Evolutionary conservation across 1,140 invertebrate genomes (phyloP).

Genomic region (Araneus ventricosus): DNA sequence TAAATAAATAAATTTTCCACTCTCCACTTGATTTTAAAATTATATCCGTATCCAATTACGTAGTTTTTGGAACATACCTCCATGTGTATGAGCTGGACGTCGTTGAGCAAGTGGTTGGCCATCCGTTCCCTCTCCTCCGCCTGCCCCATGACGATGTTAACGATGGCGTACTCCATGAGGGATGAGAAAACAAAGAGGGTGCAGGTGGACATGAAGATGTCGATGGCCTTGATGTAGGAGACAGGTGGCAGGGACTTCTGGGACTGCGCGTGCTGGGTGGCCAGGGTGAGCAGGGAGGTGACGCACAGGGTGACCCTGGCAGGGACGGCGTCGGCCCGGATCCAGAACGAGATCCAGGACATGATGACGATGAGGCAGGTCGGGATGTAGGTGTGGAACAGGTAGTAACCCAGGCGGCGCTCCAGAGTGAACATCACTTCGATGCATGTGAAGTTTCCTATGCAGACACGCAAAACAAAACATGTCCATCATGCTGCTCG

Average conservation of each 20-base stretch:
- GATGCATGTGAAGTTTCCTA: slow-evolving; percentile 93
- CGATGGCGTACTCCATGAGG: slow-evolving; percentile 91
- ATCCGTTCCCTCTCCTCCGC: slow-evolving; percentile 26
- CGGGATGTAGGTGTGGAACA: slow-evolving; percentile 92
- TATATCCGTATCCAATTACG: too few species aligned
- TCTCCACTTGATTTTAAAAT: too few species aligned
- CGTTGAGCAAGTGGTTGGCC: slow-evolving; percentile 4
- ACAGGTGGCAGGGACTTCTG: slow-evolving; percentile 91
- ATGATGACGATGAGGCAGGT: slow-evolving; percentile 80
- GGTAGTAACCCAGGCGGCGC: slow-evolving; percentile 90
- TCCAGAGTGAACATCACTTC: slow-evolving; percentile 92
- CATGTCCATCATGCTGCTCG: too few species aligned
- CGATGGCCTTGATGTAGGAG: slow-evolving; percentile 88
- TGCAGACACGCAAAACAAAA: neutral
- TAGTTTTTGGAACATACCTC: neutral
- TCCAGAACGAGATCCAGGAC: slow-evolving; percentile 80
- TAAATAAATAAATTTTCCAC: too few species aligned
- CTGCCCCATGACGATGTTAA: slow-evolving; percentile 78
- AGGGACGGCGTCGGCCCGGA: slow-evolving; percentile 81
- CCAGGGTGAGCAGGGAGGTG: slow-evolving; percentile 87
- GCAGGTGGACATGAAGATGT: slow-evolving; percentile 77
- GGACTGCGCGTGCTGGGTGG: slow-evolving; percentile 83
- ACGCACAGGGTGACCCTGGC: slow-evolving; percentile 79
- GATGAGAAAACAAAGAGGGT: slow-evolving; percentile 91
- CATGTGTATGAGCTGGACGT: neutral